A percentile compares a stretch with the other conserved stretches of the same genome.
Evolutionary conservation across 2,888 invertebrate species (phyloP).

Genomic region (Xestia xanthographa): DNA sequence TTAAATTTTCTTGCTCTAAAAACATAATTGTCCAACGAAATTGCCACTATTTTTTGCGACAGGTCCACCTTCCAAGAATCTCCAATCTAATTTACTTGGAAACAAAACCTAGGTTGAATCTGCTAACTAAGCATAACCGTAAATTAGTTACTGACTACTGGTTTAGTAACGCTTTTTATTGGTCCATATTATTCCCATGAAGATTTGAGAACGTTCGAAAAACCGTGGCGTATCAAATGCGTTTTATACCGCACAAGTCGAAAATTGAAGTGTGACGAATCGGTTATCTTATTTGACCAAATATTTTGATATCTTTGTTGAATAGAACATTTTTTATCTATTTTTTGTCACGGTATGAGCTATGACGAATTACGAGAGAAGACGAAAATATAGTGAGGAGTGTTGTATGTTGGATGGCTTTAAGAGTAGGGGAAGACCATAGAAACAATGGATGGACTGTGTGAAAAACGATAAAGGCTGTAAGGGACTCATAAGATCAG

Average conservation of each 20-base stretch:
- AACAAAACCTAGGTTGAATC: not conserved
- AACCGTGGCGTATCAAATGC: constrained; percentile 30
- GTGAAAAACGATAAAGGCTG: not conserved
- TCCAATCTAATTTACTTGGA: constrained; percentile 5
- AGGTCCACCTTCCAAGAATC: constrained; percentile 13
- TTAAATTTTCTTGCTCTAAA: not conserved
- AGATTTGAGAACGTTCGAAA: constrained; percentile 29
- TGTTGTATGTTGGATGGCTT: not conserved
- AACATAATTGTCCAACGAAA: not conserved
- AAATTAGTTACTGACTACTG: constrained; percentile 21
- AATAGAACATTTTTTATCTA: not conserved
- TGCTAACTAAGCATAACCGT: constrained; percentile 14
- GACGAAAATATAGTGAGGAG: not conserved
- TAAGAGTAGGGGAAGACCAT: not conserved
- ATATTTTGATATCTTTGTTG: constrained; percentile 11
- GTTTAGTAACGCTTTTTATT: constrained; percentile 29
- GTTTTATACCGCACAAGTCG: constrained; percentile 19
- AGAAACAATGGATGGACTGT: not conserved
- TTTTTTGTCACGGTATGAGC: not conserved
- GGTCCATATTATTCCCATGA: constrained; percentile 30
- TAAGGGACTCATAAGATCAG: not conserved
- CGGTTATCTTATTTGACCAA: constrained; percentile 25
- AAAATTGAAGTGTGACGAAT: constrained; percentile 24
- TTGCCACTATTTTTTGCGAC: not conserved
- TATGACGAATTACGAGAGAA: not conserved